Evolutionary conservation across 2,888 invertebrate genomes (phyloP).

Genomic region (Ceraclea dissimilis): DNA sequence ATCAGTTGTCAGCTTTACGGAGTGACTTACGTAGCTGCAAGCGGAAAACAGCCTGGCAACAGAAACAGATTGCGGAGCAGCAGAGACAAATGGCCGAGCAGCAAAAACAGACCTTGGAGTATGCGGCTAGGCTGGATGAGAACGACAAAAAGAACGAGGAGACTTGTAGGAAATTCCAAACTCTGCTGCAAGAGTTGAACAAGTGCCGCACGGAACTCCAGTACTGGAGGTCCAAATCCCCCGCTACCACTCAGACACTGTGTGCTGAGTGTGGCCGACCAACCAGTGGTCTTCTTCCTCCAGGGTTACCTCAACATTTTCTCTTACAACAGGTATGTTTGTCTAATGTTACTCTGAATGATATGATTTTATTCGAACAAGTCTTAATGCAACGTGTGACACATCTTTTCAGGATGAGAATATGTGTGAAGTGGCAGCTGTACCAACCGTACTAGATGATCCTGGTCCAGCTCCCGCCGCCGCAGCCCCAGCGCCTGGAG

Average conservation of each 20-base stretch:
- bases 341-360: too few relatives aligned
- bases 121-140: conserved; percentile 78
- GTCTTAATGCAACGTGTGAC: too few relatives aligned
- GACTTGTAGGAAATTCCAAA: conserved; percentile 81
- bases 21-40: conserved; percentile 75
- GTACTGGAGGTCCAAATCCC: conserved; percentile 85
- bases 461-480: conserved; percentile 23
- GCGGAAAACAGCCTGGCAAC: conserved; percentile 75
- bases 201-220: conserved; percentile 88
- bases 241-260: conserved; percentile 58
- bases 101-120: conserved; percentile 69
- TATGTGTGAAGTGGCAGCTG: conserved; percentile 25
- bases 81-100: conserved; percentile 65
- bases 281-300: not conserved
- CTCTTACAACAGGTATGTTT: conserved; percentile 28
- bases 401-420: conserved; percentile 31
- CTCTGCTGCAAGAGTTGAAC: conserved; percentile 78
- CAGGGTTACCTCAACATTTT: conserved; percentile 31
- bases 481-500: conserved; percentile 27
- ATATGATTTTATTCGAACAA: too few relatives aligned
- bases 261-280: conserved; percentile 64
- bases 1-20: conserved; percentile 69
- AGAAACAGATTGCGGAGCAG: conserved; percentile 74
- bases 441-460: conserved; percentile 12
- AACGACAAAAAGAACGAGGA: conserved; percentile 88